Evolutionary conservation across 1,140 invertebrate species (phyloP).

Genomic region (Micrasema minimum): DNA sequence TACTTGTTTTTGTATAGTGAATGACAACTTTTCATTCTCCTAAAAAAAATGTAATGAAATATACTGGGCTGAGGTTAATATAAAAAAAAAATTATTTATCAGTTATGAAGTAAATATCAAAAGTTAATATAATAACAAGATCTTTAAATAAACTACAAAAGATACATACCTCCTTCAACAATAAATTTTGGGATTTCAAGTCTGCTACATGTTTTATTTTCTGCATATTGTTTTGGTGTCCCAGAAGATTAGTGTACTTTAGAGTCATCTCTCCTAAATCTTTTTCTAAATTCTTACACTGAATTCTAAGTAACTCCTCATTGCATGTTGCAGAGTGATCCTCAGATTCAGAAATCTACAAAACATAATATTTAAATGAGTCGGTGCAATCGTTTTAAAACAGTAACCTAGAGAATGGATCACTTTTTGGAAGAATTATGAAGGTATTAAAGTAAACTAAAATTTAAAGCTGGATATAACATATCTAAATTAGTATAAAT

Average conservation of each 20-base stretch:
- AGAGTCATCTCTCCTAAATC: conserved; percentile 66
- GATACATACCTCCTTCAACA: conserved; percentile 50
- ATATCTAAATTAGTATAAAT: too few relatives aligned
- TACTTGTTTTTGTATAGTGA: conserved; percentile 42
- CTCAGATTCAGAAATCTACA: conserved; percentile 26
- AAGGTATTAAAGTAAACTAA: too few relatives aligned
- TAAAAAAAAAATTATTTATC: not conserved
- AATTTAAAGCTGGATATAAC: too few relatives aligned
- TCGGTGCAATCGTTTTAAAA: too few relatives aligned
- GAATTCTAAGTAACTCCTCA: conserved; percentile 26
- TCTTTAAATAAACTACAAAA: not conserved
- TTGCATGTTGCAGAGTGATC: conserved; percentile 33
- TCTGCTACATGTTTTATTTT: conserved; percentile 74
- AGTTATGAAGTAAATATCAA: not conserved
- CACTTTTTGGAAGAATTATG: too few relatives aligned
- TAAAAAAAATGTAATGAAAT: conserved; percentile 16
- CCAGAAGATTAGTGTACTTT: conserved; percentile 72
- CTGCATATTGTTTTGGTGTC: conserved; percentile 76
- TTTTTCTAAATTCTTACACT: conserved; percentile 59
- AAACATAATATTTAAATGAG: not conserved
- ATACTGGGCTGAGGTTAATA: too few relatives aligned
- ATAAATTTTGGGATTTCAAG: conserved; percentile 69
- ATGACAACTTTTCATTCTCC: conserved; percentile 45
- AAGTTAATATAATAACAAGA: not conserved
- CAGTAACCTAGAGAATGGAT: too few relatives aligned